These are phyloP conservation scores for Remorina albescens DNA, from an alignment of 2,797 vertebrate species.

Conservation along the genomic window DNA sequence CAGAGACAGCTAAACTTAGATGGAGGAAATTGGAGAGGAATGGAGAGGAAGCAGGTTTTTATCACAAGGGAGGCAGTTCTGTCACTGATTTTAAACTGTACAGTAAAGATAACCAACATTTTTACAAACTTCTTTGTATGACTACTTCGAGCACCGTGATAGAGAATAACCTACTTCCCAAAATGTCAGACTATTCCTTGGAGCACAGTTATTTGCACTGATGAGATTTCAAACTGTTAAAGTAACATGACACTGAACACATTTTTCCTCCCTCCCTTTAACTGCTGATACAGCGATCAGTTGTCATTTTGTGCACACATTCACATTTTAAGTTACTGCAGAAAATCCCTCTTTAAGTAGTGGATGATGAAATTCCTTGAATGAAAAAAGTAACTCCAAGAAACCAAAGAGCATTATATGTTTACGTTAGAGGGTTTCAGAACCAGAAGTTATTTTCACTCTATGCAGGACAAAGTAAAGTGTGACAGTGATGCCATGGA, in stretches of 20 bases:
- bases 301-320: not conserved
- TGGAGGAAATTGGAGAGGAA: slow-evolving; percentile 65
- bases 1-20: slow-evolving; percentile 58
- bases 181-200: not conserved
- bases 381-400: not conserved
- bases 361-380: not conserved
- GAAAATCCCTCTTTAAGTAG: not conserved
- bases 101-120: slow-evolving; percentile 35
- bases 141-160: not conserved
- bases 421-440: not conserved
- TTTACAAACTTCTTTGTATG: not conserved
- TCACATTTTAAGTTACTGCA: not conserved
- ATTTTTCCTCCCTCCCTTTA: not conserved
- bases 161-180: not conserved
- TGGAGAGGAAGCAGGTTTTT: slow-evolving; percentile 52
- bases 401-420: no score
- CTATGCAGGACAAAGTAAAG: slow-evolving; percentile 10
- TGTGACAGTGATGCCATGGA: slow-evolving; percentile 28
- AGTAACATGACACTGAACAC: not conserved
- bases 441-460: slow-evolving; percentile 2
- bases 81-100: slow-evolving; percentile 56
- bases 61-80: slow-evolving; percentile 61
- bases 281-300: not conserved
- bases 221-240: not conserved
- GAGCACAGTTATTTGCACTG: not conserved